phyloP scores from a whole-genome alignment of 2,888 invertebrate genomes.

The Platynereis dumerilii region DNA sequence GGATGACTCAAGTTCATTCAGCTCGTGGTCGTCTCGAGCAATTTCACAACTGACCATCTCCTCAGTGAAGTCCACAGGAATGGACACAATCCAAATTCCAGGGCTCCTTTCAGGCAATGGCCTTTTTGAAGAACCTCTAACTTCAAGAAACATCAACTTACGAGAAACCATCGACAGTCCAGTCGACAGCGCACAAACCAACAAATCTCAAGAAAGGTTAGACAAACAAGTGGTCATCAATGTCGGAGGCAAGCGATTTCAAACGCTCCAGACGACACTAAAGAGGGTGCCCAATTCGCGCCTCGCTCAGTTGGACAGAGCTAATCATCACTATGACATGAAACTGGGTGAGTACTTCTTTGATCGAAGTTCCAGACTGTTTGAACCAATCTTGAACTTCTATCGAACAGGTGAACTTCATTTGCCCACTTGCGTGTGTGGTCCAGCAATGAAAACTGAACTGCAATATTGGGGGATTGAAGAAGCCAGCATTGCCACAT shows the following conservation, averaged over 20 bases:
- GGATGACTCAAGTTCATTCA: no score
- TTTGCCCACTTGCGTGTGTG: slow-evolving; percentile 41
- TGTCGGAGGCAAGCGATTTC: slow-evolving; percentile 21
- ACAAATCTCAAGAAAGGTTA: no score
- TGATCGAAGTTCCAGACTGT: slow-evolving; percentile 46
- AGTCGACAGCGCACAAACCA: no score
- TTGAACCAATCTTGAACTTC: slow-evolving; percentile 42
- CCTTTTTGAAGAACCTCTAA: no score
- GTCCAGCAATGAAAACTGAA: slow-evolving; percentile 40
- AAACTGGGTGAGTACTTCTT: slow-evolving; percentile 39
- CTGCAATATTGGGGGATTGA: slow-evolving; percentile 44
- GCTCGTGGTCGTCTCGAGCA: no score
- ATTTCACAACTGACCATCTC: no score
- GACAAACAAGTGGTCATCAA: slow-evolving; percentile 14
- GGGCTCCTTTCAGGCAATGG: no score
- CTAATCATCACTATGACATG: slow-evolving; percentile 14
- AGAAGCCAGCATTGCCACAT: slow-evolving; percentile 38
- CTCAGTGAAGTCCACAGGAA: no score
- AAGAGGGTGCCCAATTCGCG: slow-evolving; percentile 13
- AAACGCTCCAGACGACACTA: slow-evolving; percentile 15
- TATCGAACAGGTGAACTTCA: slow-evolving; percentile 45
- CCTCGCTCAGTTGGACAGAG: slow-evolving; percentile 13
- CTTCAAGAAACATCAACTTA: no score
- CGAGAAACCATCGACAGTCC: no score
- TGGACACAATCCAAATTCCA: no score